phyloP scores from a whole-genome alignment of 2,113 vertebrate species.

The Myiozetetes cayanensis region DNA sequence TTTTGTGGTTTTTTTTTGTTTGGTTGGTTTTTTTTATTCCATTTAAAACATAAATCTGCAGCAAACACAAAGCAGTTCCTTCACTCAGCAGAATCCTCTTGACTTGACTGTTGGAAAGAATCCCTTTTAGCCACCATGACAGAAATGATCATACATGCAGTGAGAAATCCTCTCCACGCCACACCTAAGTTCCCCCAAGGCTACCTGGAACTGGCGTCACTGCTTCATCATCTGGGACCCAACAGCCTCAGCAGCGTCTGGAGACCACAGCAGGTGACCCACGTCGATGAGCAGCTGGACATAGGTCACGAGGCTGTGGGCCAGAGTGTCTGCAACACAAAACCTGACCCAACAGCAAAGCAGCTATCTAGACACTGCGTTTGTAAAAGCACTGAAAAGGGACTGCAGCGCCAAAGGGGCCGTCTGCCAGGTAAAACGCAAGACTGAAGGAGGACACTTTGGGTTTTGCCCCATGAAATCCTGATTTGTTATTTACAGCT shows the following conservation, averaged over 20 bases:
- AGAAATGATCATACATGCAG: accelerated
- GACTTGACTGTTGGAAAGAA: neutral
- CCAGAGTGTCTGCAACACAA: neutral
- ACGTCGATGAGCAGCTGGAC: accelerated
- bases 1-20: too few species aligned
- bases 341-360: neutral
- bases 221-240: neutral
- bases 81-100: neutral
- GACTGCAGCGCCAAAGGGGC: neutral
- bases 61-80: neutral
- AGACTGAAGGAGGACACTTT: neutral
- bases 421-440: neutral
- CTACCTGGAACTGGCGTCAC: neutral
- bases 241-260: neutral
- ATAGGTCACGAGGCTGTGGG: neutral
- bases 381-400: neutral
- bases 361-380: neutral
- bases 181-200: neutral
- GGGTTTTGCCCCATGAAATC: neutral
- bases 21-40: neutral
- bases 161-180: neutral
- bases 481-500: neutral
- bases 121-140: neutral
- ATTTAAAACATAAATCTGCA: neutral
- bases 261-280: neutral